A percentile compares a stretch with the other conserved stretches of the same genome.
Conservation (phyloP, 2,797 vertebrate genomes). For the Gymnoscopelus microlampas region DNA sequence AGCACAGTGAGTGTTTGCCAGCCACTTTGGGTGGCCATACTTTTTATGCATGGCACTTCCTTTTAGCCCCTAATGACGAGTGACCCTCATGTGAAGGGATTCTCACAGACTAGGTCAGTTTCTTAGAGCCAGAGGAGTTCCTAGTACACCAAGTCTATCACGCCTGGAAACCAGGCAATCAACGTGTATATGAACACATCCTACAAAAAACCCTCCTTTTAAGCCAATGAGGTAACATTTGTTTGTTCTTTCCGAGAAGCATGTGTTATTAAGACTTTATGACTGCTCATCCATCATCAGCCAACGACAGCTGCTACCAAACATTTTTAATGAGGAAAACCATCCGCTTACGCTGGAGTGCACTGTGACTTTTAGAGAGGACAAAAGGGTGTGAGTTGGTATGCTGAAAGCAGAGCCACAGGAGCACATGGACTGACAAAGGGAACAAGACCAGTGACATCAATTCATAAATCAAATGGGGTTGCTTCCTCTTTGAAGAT, state of each 20-base stretch:
- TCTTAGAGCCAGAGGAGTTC: conserved; percentile 79
- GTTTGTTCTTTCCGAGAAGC: conserved; percentile 55
- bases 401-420: conserved; percentile 62
- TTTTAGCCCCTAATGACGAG: conserved; percentile 84
- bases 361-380: conserved; percentile 53
- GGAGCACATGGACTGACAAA: conserved; percentile 56
- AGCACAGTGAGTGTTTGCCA: conserved; percentile 70
- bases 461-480: conserved; percentile 71
- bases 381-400: conserved; percentile 73
- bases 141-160: conserved; percentile 80
- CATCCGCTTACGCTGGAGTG: conserved; percentile 28
- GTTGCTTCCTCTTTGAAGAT: conserved; percentile 50
- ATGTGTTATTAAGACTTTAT: conserved; percentile 66
- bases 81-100: conserved; percentile 83
- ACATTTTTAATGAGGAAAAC: conserved; percentile 41
- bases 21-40: conserved; percentile 86
- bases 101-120: conserved; percentile 82
- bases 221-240: conserved; percentile 49
- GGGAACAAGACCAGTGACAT: conserved; percentile 64
- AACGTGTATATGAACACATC: conserved; percentile 67
- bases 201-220: conserved; percentile 49
- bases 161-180: conserved; percentile 79
- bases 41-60: conserved; percentile 79
- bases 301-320: conserved; percentile 32
- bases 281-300: conserved; percentile 60